These are phyloP conservation scores for Callinectes sapidus DNA, from an alignment of 2,888 invertebrate species.

Conservation along the genomic window DNA sequence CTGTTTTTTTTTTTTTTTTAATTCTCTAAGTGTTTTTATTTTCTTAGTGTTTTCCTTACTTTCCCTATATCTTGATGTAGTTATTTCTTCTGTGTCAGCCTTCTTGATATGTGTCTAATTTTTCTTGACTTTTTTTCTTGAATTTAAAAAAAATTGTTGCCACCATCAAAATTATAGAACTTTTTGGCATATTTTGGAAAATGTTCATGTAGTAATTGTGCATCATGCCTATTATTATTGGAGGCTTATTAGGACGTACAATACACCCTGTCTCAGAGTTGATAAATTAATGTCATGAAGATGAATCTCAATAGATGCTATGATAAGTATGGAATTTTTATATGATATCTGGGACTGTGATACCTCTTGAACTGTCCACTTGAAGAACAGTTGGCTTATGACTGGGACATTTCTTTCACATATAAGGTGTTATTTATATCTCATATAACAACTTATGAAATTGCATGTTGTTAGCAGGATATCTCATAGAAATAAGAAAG, in stretches of 20 bases:
- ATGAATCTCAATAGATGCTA: conserved; percentile 12
- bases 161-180: neutral
- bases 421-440: neutral
- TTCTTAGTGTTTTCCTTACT: neutral
- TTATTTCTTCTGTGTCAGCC: neutral
- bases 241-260: neutral
- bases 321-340: neutral
- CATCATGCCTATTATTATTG: neutral
- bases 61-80: neutral
- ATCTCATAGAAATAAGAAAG: neutral
- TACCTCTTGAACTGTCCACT: neutral
- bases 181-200: neutral
- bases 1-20: neutral
- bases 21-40: neutral
- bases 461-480: neutral
- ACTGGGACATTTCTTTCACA: neutral
- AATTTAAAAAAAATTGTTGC: too few relatives aligned
- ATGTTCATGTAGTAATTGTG: neutral
- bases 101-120: neutral
- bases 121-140: neutral
- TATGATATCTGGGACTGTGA: neutral
- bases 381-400: neutral
- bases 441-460: neutral
- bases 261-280: neutral
- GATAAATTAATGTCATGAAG: neutral